Evolutionary conservation across 2,113 vertebrate species (phyloP), one percentile per base, ranked within the genome.

Genomic region (Lamprotornis superbus): DNA sequence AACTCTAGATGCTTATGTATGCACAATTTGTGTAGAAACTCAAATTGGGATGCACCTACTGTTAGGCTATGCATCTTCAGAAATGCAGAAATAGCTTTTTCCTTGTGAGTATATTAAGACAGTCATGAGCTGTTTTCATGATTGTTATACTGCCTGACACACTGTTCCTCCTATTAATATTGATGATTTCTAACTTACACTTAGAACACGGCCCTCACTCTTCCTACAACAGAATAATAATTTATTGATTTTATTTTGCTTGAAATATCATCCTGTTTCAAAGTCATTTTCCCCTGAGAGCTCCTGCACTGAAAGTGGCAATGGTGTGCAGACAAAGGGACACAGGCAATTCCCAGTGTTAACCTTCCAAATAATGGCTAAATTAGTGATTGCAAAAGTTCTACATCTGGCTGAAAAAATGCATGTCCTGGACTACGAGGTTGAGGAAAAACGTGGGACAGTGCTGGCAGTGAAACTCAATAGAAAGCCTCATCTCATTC

Each of bases 181-280:
- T 93, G 92, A 90, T 87, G 42, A 44, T 87, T 91, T 91, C 35
- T 91, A 75, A 95, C 92, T 94, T 83, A 46, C 39, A 77, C 82
- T 88, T 35, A 77, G 74, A 93, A 67, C 37, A 91, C 74, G 91
- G 42, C 42, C 59, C 33, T 55, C 53, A n/a, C 10, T 87, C 46
- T 93, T 95, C 44, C 40, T 80, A 74, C 63, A 76, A 50, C 33
- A 80, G 78, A 90, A 74, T 83, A 82, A 71, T 78, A 73, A 93
- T 85, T 49, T 89, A 73, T 79, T 93, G 49, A 74, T 90, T 93
- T 1, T 1, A 40, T 93, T 94, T 88, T 90, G 11, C 53, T 93
- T 93, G 65, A 89, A 93, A 79, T 82, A 85, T 25, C 27, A 80
- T 81, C 25, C 10, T 84, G 5, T 93, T 90, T 69, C 37, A 33